Conservation (phyloP, 2,113 vertebrate genomes). For the Dinomys branickii region DNA sequence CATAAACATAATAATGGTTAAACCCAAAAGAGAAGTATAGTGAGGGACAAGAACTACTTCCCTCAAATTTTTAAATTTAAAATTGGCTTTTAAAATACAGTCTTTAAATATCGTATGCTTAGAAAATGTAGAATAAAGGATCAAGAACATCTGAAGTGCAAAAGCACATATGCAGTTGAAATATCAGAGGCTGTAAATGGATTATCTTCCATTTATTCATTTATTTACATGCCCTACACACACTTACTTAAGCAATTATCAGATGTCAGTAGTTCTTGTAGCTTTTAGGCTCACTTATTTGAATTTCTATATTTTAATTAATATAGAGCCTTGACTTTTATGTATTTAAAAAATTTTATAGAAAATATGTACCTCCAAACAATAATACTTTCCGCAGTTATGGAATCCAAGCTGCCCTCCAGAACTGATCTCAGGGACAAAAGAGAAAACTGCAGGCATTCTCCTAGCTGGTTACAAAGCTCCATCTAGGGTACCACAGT, state of each 20-base stretch:
- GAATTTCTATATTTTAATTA: slow-evolving; percentile 34
- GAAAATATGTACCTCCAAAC: neutral
- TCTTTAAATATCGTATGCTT: neutral
- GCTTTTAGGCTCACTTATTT: slow-evolving; percentile 18
- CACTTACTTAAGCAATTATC: neutral
- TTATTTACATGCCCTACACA: neutral
- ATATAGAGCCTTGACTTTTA: neutral
- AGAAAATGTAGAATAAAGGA: neutral
- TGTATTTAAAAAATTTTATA: slow-evolving; percentile 19
- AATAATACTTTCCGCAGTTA: neutral
- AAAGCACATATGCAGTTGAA: neutral
- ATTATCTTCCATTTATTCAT: neutral
- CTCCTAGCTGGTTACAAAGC: neutral
- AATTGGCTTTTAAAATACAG: neutral
- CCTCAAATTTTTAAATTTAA: slow-evolving; percentile 10
- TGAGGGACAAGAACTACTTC: neutral
- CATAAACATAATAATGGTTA: slow-evolving; percentile 5
- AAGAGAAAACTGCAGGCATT: neutral
- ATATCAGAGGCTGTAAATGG: neutral
- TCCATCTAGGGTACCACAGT: neutral
- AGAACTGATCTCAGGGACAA: slow-evolving; percentile 23
- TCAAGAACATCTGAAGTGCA: neutral
- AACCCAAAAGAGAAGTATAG: neutral
- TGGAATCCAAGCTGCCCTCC: neutral
- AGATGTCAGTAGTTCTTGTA: neutral